Base-by-base conservation (phyloP, 2,113 vertebrate species). In the Hylia prasina region DNA sequence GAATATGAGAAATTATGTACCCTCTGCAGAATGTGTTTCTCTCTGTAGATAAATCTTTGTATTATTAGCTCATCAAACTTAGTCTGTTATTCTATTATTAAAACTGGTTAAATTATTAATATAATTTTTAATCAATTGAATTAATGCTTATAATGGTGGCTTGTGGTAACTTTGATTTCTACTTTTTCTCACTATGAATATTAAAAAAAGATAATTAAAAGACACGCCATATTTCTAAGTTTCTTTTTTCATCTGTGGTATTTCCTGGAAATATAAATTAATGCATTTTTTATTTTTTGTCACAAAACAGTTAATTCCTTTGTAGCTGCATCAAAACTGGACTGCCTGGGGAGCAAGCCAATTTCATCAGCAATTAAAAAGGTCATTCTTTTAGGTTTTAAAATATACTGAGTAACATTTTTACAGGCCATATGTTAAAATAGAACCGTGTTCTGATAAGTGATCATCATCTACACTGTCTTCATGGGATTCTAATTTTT, bases 361-460 rank as follows among this genome's bases (percentile, higher is more conserved):
- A 90, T 94, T 95, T 92, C 35, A 81, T 93, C 61, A 92, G 82
- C 82, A 93, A 86, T 92, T 96, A 87, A 57, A 96, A 97, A 97
- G 85, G 88, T 92, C 80, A 86, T 77, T 84, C 66, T 68, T 89
- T 88, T 60, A 75, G 65, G 57, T 89, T 93, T 94, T 94, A 90
- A 79, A 96, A 96, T 90, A 90, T 23, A 93, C 61, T 5, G 7
- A 88, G 31, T 90, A 75, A 93, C 3, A 1, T 66, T 89, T 93
- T 94, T 87, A 90, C 53, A 72, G 56, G 48, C 88, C 93, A 63
- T 92, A 95, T 96, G 90, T 87, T 96, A 87, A 92, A 89, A 89
- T 65, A 81, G 16, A 89, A 50, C 57, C 4, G 2, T 90, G 48
- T 93, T 95, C 95, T 84, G 71, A 53, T 61, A 89, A 89, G 65